phyloP scores from a whole-genome alignment of 2,888 invertebrate genomes.

The Tineola bisselliella region DNA sequence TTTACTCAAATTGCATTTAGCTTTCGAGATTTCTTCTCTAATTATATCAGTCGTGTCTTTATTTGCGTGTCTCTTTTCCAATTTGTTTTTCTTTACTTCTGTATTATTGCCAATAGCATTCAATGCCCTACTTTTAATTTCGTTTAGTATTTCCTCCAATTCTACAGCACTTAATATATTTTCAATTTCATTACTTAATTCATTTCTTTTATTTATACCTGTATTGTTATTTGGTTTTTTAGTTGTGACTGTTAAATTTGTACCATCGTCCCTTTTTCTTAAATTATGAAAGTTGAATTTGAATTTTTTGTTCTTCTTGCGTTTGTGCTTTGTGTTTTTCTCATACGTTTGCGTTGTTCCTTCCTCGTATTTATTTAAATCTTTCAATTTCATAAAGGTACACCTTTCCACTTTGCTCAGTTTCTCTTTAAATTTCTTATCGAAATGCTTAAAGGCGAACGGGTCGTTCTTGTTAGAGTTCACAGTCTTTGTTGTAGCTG shows the following conservation, averaged over 20 bases:
- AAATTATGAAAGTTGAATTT: neutral
- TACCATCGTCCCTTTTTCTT: neutral
- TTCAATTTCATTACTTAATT: slow-evolving; percentile 10
- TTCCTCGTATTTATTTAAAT: neutral
- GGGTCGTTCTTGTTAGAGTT: neutral
- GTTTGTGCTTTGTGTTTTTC: too few relatives aligned
- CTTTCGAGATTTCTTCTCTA: slow-evolving; percentile 25
- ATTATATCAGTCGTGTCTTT: too few relatives aligned
- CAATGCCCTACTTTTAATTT: slow-evolving; percentile 34
- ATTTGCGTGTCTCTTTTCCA: too few relatives aligned
- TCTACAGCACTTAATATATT: slow-evolving; percentile 26
- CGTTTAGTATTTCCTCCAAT: slow-evolving; percentile 35
- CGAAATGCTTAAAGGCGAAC: neutral
- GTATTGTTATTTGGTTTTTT: too few relatives aligned
- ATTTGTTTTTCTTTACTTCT: neutral
- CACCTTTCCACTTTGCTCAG: neutral
- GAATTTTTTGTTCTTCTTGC: neutral
- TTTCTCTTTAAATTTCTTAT: neutral
- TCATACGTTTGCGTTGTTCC: neutral
- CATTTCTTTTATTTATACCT: neutral
- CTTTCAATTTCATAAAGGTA: neutral
- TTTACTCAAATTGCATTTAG: slow-evolving; percentile 13
- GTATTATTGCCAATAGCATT: slow-evolving; percentile 24
- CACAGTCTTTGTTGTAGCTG: neutral
- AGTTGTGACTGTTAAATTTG: neutral